A percentile compares a stretch with the other conserved stretches of the same genome.
Evolutionary conservation across 2,113 vertebrate genomes (phyloP).

Genomic region (Echinops telfairi): DNA sequence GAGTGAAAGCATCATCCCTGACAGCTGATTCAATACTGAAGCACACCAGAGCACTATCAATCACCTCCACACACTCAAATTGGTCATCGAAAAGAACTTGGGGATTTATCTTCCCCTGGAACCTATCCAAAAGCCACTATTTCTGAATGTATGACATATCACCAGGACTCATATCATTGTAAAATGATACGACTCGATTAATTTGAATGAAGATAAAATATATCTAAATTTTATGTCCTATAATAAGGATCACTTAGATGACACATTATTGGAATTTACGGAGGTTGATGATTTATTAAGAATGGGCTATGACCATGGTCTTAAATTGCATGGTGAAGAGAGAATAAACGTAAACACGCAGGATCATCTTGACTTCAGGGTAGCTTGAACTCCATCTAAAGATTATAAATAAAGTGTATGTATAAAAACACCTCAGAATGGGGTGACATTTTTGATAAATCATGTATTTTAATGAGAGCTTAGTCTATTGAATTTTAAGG

Average conservation of each 20-base stretch:
- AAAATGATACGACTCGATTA: conserved; percentile 82
- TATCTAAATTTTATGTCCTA: conserved; percentile 81
- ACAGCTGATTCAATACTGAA: not conserved
- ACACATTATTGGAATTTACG: conserved; percentile 80
- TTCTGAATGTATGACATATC: conserved; percentile 77
- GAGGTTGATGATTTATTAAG: conserved; percentile 74
- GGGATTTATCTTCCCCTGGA: conserved; percentile 77
- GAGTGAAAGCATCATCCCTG: not conserved
- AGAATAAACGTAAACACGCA: conserved; percentile 72
- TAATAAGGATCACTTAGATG: conserved; percentile 79
- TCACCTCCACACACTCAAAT: conserved; percentile 44
- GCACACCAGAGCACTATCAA: not conserved
- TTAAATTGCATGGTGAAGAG: conserved; percentile 59
- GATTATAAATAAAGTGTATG: not conserved
- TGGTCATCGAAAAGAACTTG: conserved; percentile 64
- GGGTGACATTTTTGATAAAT: conserved; percentile 22
- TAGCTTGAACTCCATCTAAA: conserved; percentile 4
- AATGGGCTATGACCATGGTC: conserved; percentile 30
- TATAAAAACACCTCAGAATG: conserved; percentile 1
- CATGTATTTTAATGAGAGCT: conserved; percentile 25
- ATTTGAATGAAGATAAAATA: conserved; percentile 81
- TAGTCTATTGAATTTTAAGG: conserved; percentile 8
- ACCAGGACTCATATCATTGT: conserved; percentile 77
- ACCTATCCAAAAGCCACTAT: conserved; percentile 77
- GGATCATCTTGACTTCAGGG: not conserved